These are phyloP conservation scores for Centrocercus urophasianus DNA, from an alignment of 2,113 vertebrate species.

Conservation along the genomic window DNA sequence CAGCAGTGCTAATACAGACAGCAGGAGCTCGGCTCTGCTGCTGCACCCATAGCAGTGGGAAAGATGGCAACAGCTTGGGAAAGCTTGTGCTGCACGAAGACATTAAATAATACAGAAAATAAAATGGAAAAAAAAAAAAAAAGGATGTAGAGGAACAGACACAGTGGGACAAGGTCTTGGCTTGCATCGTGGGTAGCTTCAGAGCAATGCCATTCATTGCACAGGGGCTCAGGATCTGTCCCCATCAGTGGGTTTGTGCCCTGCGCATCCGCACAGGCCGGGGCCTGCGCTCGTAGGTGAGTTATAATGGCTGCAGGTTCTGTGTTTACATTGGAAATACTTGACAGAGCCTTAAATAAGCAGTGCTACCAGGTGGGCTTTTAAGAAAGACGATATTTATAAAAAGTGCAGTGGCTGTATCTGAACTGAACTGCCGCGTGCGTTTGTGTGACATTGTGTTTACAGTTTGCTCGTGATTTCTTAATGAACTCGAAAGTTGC, in stretches of 20 bases:
- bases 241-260: not conserved
- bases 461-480: not conserved
- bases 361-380: constrained; percentile 50
- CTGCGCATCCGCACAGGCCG: not conserved
- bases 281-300: not conserved
- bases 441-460: not conserved
- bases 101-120: not conserved
- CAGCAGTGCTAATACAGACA: not conserved
- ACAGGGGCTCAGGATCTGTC: not conserved
- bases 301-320: not conserved
- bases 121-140: not conserved
- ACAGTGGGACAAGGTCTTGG: not conserved
- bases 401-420: not conserved
- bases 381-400: constrained; percentile 10
- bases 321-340: not conserved
- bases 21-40: not conserved
- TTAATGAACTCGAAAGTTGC: not conserved
- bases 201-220: not conserved
- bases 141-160: not conserved
- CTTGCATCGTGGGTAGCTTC: not conserved
- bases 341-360: constrained; percentile 11
- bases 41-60: not conserved
- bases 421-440: not conserved
- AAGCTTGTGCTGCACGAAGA: not conserved
- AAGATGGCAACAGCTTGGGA: not conserved